Percentiles rank a stretch among this genome's conserved stretches.
Evolutionary conservation across 2,888 invertebrate species (phyloP).

Genomic region (Eilema caniola): DNA sequence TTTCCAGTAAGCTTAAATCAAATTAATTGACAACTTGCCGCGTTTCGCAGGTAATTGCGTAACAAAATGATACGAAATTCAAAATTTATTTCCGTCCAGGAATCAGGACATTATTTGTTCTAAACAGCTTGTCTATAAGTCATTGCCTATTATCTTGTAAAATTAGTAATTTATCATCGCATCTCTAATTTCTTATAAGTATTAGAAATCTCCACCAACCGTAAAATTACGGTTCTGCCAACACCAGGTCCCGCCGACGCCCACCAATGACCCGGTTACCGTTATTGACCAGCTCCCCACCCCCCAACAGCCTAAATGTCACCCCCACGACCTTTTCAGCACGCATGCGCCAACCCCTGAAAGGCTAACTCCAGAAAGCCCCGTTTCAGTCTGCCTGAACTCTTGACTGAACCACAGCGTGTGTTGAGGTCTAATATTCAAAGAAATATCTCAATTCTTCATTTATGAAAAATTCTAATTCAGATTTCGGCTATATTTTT

Average conservation of each 20-base stretch:
- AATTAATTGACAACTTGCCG: too few relatives aligned
- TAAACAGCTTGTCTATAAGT: not conserved
- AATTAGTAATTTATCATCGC: not conserved
- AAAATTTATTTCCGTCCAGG: too few relatives aligned
- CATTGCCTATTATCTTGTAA: not conserved
- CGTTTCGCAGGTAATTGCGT: too few relatives aligned
- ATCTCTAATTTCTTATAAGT: not conserved
- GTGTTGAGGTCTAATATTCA: conserved; percentile 43
- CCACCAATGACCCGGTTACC: conserved; percentile 67
- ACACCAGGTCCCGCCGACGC: conserved; percentile 31
- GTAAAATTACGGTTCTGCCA: conserved; percentile 11
- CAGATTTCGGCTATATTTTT: conserved; percentile 62
- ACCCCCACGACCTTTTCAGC: conserved; percentile 70
- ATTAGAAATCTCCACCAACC: not conserved
- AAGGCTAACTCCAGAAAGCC: conserved; percentile 52
- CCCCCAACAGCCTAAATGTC: conserved; percentile 54
- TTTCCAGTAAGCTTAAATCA: too few relatives aligned
- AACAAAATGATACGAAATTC: too few relatives aligned
- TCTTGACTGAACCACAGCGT: conserved; percentile 52
- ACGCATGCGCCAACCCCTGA: conserved; percentile 69
- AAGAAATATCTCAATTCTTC: conserved; percentile 47
- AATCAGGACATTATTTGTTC: too few relatives aligned
- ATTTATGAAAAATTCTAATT: conserved; percentile 81
- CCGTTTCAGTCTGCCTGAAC: conserved; percentile 64
- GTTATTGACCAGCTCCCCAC: conserved; percentile 61